These are phyloP conservation scores for Vicugna pacos DNA, from an alignment of 2,113 vertebrate species.

Conservation along the genomic window DNA sequence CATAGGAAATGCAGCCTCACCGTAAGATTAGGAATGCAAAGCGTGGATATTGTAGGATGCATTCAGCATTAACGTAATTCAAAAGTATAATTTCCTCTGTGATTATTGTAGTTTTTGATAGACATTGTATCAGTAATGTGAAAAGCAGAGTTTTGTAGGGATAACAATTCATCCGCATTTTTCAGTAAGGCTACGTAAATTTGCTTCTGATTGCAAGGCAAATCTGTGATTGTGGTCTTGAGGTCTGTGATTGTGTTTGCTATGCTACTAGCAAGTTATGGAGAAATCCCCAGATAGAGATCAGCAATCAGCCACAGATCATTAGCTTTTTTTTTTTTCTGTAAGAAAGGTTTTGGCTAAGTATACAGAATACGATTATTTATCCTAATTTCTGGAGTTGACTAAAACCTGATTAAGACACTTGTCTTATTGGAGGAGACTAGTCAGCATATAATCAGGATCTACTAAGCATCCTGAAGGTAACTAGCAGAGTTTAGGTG, in stretches of 20 bases:
- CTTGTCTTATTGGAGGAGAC: background rate
- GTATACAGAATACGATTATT: conserved; percentile 12
- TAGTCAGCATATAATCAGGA: background rate
- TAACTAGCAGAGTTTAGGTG: background rate
- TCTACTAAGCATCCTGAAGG: background rate
- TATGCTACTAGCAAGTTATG: background rate
- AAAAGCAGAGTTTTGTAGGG: conserved; percentile 23
- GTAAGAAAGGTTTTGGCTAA: background rate
- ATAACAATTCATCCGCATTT: background rate
- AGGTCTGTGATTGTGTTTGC: background rate
- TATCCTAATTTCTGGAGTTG: background rate
- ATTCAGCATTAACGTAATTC: background rate
- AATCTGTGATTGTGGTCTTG: background rate
- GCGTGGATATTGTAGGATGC: background rate
- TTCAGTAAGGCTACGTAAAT: conserved; percentile 10
- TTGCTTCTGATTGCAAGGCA: background rate
- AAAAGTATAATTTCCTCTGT: conserved; percentile 21
- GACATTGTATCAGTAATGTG: background rate
- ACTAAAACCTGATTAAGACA: background rate
- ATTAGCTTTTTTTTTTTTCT: background rate
- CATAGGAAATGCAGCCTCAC: background rate
- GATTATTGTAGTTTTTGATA: background rate
- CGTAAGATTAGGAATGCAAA: background rate
- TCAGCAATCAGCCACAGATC: background rate
- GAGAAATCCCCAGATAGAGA: background rate